Percentiles rank a stretch among this genome's conserved stretches.
phyloP scores from a whole-genome alignment of 1,140 invertebrate genomes.

The Maconellicoccus hirsutus region DNA sequence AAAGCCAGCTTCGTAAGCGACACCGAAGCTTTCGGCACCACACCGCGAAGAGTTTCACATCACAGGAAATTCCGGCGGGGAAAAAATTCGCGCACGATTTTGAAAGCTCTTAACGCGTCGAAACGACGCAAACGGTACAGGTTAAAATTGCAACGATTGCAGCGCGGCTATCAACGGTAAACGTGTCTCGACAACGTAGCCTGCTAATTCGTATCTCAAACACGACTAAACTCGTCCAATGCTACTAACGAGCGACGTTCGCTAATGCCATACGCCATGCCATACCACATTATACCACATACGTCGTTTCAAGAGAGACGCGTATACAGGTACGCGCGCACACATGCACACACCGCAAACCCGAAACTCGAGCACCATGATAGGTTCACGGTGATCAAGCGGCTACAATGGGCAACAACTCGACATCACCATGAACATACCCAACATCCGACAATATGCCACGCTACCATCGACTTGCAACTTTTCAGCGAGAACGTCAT shows the following conservation, averaged over 20 bases:
- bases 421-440: neutral
- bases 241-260: neutral
- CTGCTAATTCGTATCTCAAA: neutral
- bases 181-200: neutral
- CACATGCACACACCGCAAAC: too few relatives aligned
- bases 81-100: too few relatives aligned
- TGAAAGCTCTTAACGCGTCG: too few relatives aligned
- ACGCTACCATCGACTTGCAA: too few relatives aligned
- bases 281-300: neutral
- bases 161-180: neutral
- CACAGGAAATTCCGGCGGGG: too few relatives aligned
- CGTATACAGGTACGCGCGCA: neutral
- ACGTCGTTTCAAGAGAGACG: too few relatives aligned
- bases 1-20: too few relatives aligned
- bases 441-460: neutral
- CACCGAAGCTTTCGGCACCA: too few relatives aligned
- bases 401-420: neutral
- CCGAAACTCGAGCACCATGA: neutral
- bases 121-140: too few relatives aligned
- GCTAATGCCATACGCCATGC: neutral
- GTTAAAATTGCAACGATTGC: too few relatives aligned
- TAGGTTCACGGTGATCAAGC: constrained; percentile 1
- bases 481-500: too few relatives aligned
- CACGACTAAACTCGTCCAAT: constrained; percentile 2
- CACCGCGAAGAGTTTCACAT: too few relatives aligned